phyloP scores from a whole-genome alignment of 2,797 vertebrate species.

The Enteromius treurensis region DNA sequence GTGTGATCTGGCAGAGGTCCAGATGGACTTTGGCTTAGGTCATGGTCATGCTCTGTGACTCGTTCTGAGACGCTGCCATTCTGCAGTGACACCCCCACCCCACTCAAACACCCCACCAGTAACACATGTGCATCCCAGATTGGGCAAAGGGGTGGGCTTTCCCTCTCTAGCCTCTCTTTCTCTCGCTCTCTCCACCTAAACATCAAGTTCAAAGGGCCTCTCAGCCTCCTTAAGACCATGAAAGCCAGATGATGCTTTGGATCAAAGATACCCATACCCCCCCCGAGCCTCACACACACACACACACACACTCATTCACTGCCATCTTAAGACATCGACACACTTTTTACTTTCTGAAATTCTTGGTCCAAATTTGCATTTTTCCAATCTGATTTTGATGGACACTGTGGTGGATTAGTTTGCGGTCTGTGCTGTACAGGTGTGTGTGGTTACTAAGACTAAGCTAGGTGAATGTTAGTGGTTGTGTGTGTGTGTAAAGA shows the following conservation, averaged over 20 bases:
- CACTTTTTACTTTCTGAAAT: constrained; percentile 75
- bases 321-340: constrained; percentile 80
- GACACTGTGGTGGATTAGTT: constrained; percentile 23
- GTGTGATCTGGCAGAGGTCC: constrained; percentile 42
- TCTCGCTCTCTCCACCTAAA: constrained; percentile 78
- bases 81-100: constrained; percentile 58
- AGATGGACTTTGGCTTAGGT: constrained; percentile 37
- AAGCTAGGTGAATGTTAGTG: not conserved
- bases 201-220: constrained; percentile 82
- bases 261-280: constrained; percentile 75
- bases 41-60: constrained; percentile 47
- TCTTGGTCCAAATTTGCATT: constrained; percentile 62
- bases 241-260: constrained; percentile 83
- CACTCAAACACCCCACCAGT: constrained; percentile 53
- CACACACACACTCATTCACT: constrained; percentile 61
- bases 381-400: constrained; percentile 70
- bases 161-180: constrained; percentile 67
- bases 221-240: constrained; percentile 82
- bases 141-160: constrained; percentile 57
- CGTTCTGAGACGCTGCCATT: constrained; percentile 39
- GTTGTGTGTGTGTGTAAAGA: constrained; percentile 8
- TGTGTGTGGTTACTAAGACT: constrained; percentile 26
- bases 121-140: constrained; percentile 82
- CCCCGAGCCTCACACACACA: constrained; percentile 52
- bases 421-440: not conserved